phyloP scores from a whole-genome alignment of 2,797 vertebrate species.

The Ctenosaura bakeri region DNA sequence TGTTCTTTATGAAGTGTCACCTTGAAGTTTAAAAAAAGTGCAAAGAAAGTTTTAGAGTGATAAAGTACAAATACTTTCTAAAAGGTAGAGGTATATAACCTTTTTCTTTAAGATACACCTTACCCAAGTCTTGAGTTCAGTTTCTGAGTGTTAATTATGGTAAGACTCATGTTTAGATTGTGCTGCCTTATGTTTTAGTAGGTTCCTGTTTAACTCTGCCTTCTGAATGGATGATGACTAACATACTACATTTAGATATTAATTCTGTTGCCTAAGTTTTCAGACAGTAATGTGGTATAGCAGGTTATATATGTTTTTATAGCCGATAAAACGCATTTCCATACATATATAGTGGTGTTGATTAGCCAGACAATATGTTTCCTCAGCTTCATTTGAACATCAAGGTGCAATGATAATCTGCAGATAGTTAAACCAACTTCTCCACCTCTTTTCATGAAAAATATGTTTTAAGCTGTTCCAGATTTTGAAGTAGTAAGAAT shows the following conservation, averaged over 20 bases:
- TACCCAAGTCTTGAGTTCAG: slow-evolving; percentile 4
- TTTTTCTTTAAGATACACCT: background rate
- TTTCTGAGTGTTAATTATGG: background rate
- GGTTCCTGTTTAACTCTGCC: slow-evolving; percentile 7
- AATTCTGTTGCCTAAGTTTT: slow-evolving; percentile 33
- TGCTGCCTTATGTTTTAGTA: background rate
- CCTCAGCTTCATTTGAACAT: slow-evolving; percentile 26
- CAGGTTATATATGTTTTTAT: slow-evolving; percentile 35
- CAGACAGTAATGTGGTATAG: slow-evolving; percentile 18
- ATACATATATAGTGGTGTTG: background rate
- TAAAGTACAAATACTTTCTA: background rate
- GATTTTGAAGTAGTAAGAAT: slow-evolving; percentile 35
- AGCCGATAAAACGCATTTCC: background rate
- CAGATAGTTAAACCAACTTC: rapidly evolving
- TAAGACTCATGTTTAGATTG: background rate
- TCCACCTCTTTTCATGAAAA: rapidly evolving
- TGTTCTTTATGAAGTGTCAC: background rate
- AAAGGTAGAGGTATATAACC: background rate
- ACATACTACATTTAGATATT: background rate
- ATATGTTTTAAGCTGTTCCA: slow-evolving; percentile 20
- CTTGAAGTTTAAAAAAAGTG: background rate
- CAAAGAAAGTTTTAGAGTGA: background rate
- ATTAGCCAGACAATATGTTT: background rate
- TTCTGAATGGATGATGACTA: background rate
- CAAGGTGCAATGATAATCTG: background rate